Evolutionary conservation across 2,888 invertebrate species (phyloP), one percentile per base, ranked within the genome.

Genomic region (Mystacides longicornis): DNA sequence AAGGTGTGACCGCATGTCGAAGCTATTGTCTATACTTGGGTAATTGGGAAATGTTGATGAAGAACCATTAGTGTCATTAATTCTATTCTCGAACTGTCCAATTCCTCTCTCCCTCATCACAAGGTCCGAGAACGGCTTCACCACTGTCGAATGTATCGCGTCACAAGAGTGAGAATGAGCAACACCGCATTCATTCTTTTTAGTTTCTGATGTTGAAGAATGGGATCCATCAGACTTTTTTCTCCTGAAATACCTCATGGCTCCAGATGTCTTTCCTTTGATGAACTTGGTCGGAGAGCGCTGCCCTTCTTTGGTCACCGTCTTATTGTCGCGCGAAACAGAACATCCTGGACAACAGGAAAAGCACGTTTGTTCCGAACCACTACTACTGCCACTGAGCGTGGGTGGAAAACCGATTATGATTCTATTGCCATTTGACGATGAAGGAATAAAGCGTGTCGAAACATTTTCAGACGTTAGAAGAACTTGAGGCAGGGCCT

Each of bases 361-460:
- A 16, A 37, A 37, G 37, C 37, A 37, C n/a, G 14, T 37, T 37
- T 37, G 37, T n/a, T 37, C 37, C 3, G 37, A 37, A n/a, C n/a
- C n/a, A 16, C 37, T 37, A 14, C 37, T 37, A 37, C 37, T 37
- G 14, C 14, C 16, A 37, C 37, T 37, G 3, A 14, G 3, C n/a
- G 37, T 37, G 14, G 14, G 37, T 14, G 37, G 37, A 37, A 37
- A 37, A 37, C 37, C 37, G 16, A 37, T 37, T 37, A 37, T 16
- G 16, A 37, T 16, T 37, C 16, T 37, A 37, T 37, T 37, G 14
- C 14, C 37, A 37, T 37, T 3, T 14, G 37, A n/a, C n/a, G 37
- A 14, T 42, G 48, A 33, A 11, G 49, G 54, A 45, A 43, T 54
- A 19, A 54, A 37, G 19, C 27, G 42, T 11, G 19, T 37, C 31